A percentile compares a stretch with the other conserved stretches of the same genome.
Conservation (phyloP, 2,888 invertebrate genomes). For the Lepidocyrtinus sp. region DNA sequence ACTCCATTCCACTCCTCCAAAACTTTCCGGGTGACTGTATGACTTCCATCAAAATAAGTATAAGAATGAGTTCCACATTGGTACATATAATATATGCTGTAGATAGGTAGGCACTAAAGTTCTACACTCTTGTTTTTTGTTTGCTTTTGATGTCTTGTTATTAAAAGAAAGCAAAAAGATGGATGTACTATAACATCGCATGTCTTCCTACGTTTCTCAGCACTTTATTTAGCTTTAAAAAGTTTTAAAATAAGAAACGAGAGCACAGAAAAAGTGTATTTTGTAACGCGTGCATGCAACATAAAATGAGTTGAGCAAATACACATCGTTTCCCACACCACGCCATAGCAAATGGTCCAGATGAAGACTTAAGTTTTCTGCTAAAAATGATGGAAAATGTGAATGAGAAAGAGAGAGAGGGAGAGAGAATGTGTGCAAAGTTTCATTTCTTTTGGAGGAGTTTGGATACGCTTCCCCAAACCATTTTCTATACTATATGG, state of each 20-base stretch:
- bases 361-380: not conserved
- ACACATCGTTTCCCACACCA: no score
- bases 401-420: not conserved
- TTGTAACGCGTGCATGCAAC: constrained; percentile 13
- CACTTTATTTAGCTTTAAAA: constrained; percentile 1
- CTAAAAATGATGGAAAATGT: not conserved
- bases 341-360: no score
- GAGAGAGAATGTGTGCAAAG: not conserved
- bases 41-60: not conserved
- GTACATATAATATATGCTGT: no score
- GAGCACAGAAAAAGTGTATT: no score
- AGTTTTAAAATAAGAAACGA: constrained; percentile 8
- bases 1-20: no score
- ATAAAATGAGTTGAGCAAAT: no score
- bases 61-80: not conserved
- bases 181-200: constrained; percentile 2
- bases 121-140: not conserved
- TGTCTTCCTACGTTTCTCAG: constrained; percentile 6
- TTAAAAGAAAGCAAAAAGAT: constrained; percentile 16
- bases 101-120: no score
- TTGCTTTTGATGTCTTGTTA: constrained; percentile 16
- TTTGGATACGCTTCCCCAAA: not conserved
- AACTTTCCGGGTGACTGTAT: not conserved
- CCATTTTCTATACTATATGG: not conserved
- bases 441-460: constrained; percentile 7